These are phyloP conservation scores for Polyergus mexicanus DNA, from an alignment of 1,140 invertebrate species.

Conservation along the genomic window DNA sequence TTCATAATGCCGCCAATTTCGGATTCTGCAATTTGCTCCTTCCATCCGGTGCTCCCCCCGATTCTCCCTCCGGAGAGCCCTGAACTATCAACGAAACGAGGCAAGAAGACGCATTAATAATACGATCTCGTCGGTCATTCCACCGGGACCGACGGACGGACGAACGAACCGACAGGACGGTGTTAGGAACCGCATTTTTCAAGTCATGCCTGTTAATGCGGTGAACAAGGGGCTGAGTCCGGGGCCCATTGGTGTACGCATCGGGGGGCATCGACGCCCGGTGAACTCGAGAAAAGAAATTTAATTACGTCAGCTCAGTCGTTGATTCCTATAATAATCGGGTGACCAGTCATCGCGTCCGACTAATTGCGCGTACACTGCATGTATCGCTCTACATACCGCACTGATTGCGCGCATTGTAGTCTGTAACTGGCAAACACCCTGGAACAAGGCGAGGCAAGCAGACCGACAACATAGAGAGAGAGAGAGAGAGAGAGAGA, in stretches of 20 bases:
- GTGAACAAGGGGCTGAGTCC: slow-evolving; percentile 77
- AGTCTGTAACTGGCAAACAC: background rate
- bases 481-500: too few species aligned
- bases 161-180: slow-evolving; percentile 77
- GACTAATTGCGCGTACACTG: background rate
- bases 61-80: slow-evolving; percentile 16
- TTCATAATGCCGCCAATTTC: slow-evolving; percentile 70
- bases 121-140: slow-evolving; percentile 78
- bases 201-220: slow-evolving; percentile 85
- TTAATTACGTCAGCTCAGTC: slow-evolving; percentile 64
- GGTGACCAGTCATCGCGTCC: slow-evolving; percentile 19
- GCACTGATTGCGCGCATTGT: background rate
- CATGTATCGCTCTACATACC: background rate
- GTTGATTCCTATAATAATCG: slow-evolving; percentile 63
- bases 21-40: slow-evolving; percentile 70
- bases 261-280: slow-evolving; percentile 65
- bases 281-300: slow-evolving; percentile 51
- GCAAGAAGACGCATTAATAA: slow-evolving; percentile 81
- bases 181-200: slow-evolving; percentile 85
- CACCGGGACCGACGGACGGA: slow-evolving; percentile 70
- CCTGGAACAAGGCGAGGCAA: background rate
- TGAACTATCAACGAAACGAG: slow-evolving; percentile 78
- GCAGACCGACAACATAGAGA: background rate
- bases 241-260: slow-evolving; percentile 75
- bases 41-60: slow-evolving; percentile 20